Percentiles rank a stretch among this genome's conserved stretches.
phyloP scores from a whole-genome alignment of 2,113 vertebrate genomes.

The Gallinago jamesoni region DNA sequence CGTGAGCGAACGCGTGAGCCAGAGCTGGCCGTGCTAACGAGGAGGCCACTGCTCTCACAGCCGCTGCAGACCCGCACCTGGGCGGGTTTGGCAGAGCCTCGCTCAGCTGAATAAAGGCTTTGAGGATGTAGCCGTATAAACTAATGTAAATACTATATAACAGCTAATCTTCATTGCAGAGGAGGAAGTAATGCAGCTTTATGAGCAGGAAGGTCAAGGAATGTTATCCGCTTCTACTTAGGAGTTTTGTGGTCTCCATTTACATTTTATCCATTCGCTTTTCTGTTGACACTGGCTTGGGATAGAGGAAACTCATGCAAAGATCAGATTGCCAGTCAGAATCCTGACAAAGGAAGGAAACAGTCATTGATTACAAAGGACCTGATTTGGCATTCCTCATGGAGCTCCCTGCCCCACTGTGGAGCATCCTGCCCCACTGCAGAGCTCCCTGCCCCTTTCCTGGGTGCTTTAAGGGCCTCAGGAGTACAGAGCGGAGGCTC shows the following conservation, averaged over 20 bases:
- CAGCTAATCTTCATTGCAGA: constrained; percentile 20
- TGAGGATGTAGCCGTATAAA: constrained; percentile 49
- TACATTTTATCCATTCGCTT: constrained; percentile 28
- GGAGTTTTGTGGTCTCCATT: constrained; percentile 21
- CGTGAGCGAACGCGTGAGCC: neutral
- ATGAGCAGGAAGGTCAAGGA: constrained; percentile 55
- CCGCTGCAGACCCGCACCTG: neutral
- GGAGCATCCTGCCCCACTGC: no score
- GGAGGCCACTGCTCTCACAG: neutral
- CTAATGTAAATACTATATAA: constrained; percentile 44
- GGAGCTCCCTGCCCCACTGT: neutral
- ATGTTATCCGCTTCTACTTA: constrained; percentile 24
- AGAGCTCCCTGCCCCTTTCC: neutral
- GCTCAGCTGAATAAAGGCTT: constrained; percentile 12
- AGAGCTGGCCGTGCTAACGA: neutral
- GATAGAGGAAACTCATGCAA: constrained; percentile 29
- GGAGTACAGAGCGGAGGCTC: neutral
- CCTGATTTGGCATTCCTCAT: neutral
- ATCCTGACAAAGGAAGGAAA: constrained; percentile 47
- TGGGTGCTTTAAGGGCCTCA: neutral
- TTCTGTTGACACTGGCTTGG: constrained; percentile 54
- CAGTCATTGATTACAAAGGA: neutral
- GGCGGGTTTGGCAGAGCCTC: neutral
- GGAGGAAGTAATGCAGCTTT: constrained; percentile 53
- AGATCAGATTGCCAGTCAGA: constrained; percentile 20